phyloP scores from a whole-genome alignment of 2,888 invertebrate genomes.

The Druceiella hillmani region DNA sequence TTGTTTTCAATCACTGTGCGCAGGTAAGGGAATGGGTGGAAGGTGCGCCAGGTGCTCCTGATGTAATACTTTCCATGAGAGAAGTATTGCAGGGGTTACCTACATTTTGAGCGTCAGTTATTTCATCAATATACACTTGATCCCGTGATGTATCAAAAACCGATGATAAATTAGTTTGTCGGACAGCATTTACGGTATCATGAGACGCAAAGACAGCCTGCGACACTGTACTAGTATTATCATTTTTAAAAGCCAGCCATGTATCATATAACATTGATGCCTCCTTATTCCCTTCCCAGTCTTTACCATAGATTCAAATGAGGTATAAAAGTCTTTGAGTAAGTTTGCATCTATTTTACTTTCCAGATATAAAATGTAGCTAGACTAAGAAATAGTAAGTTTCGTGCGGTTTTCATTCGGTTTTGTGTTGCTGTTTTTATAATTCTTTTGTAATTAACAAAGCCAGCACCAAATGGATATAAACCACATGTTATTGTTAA shows the following conservation, averaged over 20 bases:
- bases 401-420: too few species aligned
- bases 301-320: slow-evolving; percentile 17
- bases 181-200: slow-evolving; percentile 7
- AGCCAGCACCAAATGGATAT: slow-evolving; percentile 19
- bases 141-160: slow-evolving; percentile 12
- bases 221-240: slow-evolving; percentile 15
- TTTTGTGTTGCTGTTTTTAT: too few species aligned
- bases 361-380: slow-evolving; percentile 12
- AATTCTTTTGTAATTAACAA: slow-evolving; percentile 16
- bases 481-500: slow-evolving; percentile 18
- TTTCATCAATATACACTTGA: slow-evolving; percentile 1
- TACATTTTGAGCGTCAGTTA: slow-evolving; percentile 5
- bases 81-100: slow-evolving; percentile 9
- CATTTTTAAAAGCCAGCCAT: slow-evolving; percentile 17
- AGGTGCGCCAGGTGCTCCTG: slow-evolving; percentile 12
- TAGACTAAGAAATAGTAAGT: slow-evolving; percentile 13
- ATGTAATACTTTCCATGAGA: slow-evolving; percentile 6
- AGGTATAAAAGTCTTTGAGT: slow-evolving; percentile 12
- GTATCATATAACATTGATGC: slow-evolving; percentile 15
- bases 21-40: slow-evolving; percentile 4
- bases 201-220: slow-evolving; percentile 4
- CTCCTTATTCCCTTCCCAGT: slow-evolving; percentile 16
- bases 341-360: slow-evolving; percentile 14
- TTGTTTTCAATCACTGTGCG: slow-evolving; percentile 1
- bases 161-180: slow-evolving; percentile 10